Evolutionary conservation across 1,140 invertebrate genomes (phyloP), one percentile per base, ranked within the genome.

Genomic region (Chrysoperla carnea): DNA sequence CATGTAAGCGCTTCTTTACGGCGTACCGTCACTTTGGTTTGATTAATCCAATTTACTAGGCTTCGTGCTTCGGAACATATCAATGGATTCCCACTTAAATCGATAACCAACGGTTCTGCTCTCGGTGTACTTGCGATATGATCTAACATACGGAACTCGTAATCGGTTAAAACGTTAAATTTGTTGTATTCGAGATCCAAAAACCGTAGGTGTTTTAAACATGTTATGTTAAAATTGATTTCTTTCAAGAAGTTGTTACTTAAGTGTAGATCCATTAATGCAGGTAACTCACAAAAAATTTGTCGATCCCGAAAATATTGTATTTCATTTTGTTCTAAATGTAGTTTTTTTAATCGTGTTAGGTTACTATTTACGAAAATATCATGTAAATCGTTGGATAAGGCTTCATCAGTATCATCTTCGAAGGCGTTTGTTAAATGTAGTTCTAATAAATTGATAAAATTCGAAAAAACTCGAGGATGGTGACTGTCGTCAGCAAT

Each of bases 281-380:
- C 68, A 0, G 75, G 73, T 14, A 85, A 58, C 45, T 77, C 72
- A 49, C 82, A 85, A 52, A 85, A 85, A 2, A 83, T 70, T 29
- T 64, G 63, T 6, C 61, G 59, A 54, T 83, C 76, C 42, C 66
- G 66, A 47, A 83, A 79, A 40, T 66, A 63, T 2, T 63, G 69
- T 39, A 86, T 83, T 56, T 84, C 76, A 54, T 86, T 86, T 53
- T 84, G 78, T 54, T 85, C 82, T 41, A 86, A 55, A 61, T 85
- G 81, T 0, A 86, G 55, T 51, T 84, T 83, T 43, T 70, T 69
- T 43, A 86, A 55, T 41, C 70, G 69, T 2, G 65, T 71, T 37
- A 84, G 53, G 53, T 78, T 74, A 45, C 78, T 80, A 33, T 78
- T 74, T 0, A 73, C 65, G 52, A 86, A 84, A 41, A 85, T 81